phyloP scores from a whole-genome alignment of 2,888 invertebrate genomes.

The Orthonychiurus folsomi region DNA sequence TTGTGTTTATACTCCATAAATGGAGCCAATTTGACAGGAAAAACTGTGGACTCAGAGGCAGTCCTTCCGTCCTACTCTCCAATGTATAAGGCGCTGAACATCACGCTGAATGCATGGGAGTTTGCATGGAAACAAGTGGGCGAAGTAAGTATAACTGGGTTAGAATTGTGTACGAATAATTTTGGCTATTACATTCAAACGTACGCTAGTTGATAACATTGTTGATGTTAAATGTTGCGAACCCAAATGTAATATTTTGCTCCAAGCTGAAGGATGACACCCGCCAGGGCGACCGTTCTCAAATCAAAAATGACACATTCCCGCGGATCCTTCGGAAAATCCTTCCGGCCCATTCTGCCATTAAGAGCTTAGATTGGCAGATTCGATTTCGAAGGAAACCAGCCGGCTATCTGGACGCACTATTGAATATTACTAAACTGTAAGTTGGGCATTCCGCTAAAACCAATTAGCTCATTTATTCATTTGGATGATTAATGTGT shows the following conservation, averaged over 20 bases:
- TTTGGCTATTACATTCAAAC: not conserved
- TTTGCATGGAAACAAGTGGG: conserved; percentile 11
- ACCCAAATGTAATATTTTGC: no score
- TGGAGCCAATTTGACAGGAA: not conserved
- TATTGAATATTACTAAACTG: conserved; percentile 14
- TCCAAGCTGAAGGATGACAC: no score
- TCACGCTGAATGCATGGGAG: not conserved
- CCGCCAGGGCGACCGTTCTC: not conserved
- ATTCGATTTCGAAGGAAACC: conserved; percentile 22
- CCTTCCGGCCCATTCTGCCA: not conserved
- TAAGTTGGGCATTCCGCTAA: conserved; percentile 3
- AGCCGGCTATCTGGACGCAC: conserved; percentile 17
- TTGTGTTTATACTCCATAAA: no score
- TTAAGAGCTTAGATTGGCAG: conserved; percentile 14
- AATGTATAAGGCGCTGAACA: conserved; percentile 6
- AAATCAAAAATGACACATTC: conserved; percentile 12
- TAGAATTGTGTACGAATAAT: no score
- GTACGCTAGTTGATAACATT: no score
- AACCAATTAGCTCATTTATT: not conserved
- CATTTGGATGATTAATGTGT: not conserved
- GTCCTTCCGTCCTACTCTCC: conserved; percentile 13
- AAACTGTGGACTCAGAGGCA: conserved; percentile 9
- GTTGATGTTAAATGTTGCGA: conserved; percentile 3
- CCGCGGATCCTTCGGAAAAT: conserved; percentile 10
- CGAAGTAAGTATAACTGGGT: not conserved